A percentile compares a stretch with the other conserved stretches of the same genome.
These are phyloP conservation scores for Mythimna loreyi DNA, from an alignment of 2,888 invertebrate species.

Conservation along the genomic window DNA sequence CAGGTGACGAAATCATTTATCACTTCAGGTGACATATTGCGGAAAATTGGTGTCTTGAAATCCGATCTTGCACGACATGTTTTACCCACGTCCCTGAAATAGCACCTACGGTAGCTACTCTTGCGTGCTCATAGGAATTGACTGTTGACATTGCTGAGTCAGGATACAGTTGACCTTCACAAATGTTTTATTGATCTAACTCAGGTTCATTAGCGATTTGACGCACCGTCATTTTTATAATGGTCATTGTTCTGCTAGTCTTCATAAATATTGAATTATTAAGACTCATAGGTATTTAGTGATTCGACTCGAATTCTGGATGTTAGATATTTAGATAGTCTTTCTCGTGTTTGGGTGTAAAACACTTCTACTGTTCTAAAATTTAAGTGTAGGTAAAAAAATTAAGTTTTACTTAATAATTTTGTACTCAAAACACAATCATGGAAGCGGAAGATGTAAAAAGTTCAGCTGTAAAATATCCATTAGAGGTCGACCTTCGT, in stretches of 20 bases:
- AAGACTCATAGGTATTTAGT: neutral
- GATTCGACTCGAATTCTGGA: neutral
- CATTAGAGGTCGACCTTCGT: slow-evolving; percentile 67
- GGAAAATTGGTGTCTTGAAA: slow-evolving; percentile 22
- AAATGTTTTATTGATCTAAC: slow-evolving; percentile 61
- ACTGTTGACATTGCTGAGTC: slow-evolving; percentile 52
- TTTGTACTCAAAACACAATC: slow-evolving; percentile 40
- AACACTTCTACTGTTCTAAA: neutral
- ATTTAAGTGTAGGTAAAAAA: neutral
- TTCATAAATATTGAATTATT: slow-evolving; percentile 17
- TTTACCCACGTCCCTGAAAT: slow-evolving; percentile 27
- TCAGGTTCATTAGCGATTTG: slow-evolving; percentile 51
- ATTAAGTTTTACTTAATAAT: slow-evolving; percentile 7
- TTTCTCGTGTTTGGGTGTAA: neutral
- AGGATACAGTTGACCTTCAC: slow-evolving; percentile 61
- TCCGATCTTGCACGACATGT: slow-evolving; percentile 15
- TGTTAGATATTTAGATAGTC: neutral
- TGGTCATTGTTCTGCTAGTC: slow-evolving; percentile 26
- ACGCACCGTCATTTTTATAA: slow-evolving; percentile 43
- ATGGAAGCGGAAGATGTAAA: slow-evolving; percentile 63
- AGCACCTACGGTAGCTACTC: slow-evolving; percentile 2
- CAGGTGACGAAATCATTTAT: slow-evolving; percentile 32
- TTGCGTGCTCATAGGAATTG: slow-evolving; percentile 50
- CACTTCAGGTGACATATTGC: slow-evolving; percentile 13
- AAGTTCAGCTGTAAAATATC: slow-evolving; percentile 63